These are phyloP conservation scores for Gopherus flavomarginatus DNA, from an alignment of 2,113 vertebrate genomes.

Conservation along the genomic window DNA sequence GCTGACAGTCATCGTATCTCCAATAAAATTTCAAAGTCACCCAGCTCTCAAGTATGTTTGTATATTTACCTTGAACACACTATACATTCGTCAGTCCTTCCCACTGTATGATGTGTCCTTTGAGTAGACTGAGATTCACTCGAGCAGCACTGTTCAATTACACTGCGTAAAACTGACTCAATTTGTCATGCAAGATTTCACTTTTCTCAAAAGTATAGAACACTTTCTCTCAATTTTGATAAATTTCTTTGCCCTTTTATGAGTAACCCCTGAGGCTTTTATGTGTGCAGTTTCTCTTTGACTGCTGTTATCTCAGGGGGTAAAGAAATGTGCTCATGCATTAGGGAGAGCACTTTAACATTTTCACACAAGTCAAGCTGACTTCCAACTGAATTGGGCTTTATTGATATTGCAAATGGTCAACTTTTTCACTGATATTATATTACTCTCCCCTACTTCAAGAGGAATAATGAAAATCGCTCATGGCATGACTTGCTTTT, in stretches of 20 bases:
- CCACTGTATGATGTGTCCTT: background rate
- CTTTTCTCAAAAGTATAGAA: slow-evolving; percentile 32
- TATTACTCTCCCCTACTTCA: background rate
- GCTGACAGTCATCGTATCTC: background rate
- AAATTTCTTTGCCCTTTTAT: slow-evolving; percentile 63
- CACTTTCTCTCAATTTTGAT: slow-evolving; percentile 55
- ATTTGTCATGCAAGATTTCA: slow-evolving; percentile 62
- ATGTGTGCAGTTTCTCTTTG: slow-evolving; percentile 2
- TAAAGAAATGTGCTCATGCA: background rate
- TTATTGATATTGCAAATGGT: background rate
- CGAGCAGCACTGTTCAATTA: slow-evolving; percentile 31
- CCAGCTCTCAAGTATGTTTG: background rate
- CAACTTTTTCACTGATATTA: background rate
- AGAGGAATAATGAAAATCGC: background rate
- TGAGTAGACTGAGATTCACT: slow-evolving; percentile 6
- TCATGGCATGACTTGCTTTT: background rate
- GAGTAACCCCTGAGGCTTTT: slow-evolving; percentile 18
- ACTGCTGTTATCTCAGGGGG: slow-evolving; percentile 9
- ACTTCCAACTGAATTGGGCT: slow-evolving; percentile 8
- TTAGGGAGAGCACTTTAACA: background rate
- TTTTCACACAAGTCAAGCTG: background rate
- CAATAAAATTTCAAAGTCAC: background rate
- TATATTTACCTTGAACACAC: background rate
- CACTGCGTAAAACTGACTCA: background rate
- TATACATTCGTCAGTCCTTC: background rate